Conservation (phyloP, 2,888 invertebrate genomes). For the Bhutanitis thaidina region DNA sequence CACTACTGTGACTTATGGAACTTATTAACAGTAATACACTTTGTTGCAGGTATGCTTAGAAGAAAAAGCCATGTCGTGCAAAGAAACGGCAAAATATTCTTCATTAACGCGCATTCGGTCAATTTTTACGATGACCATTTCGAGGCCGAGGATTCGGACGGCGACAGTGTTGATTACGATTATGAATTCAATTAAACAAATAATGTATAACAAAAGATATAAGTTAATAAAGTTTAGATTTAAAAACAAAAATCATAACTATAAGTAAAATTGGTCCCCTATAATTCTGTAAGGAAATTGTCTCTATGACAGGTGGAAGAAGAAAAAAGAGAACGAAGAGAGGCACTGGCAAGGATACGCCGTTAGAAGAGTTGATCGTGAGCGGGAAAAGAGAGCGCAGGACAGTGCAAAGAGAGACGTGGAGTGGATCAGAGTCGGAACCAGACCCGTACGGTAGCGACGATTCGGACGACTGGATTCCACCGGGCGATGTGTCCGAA, state of each 20-base stretch:
- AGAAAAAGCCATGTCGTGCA: conserved; percentile 35
- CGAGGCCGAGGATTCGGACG: conserved; percentile 59
- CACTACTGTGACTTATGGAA: too few relatives aligned
- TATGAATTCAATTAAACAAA: conserved; percentile 55
- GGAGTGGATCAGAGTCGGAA: conserved; percentile 48
- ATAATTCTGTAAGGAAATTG: conserved; percentile 23
- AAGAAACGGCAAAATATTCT: conserved; percentile 56
- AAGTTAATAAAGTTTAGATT: not conserved
- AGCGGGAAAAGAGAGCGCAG: conserved; percentile 51
- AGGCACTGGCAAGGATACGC: not conserved
- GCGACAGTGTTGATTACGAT: conserved; percentile 67
- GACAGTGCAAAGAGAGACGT: conserved; percentile 31
- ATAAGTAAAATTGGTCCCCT: not conserved
- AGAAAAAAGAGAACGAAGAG: conserved; percentile 19
- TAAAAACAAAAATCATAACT: not conserved
- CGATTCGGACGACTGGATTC: conserved; percentile 73
- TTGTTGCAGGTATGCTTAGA: conserved; percentile 48
- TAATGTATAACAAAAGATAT: not conserved
- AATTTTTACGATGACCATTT: conserved; percentile 64
- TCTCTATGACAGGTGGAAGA: conserved; percentile 28
- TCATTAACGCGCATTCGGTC: conserved; percentile 62
- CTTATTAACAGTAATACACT: too few relatives aligned
- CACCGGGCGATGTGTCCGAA: conserved; percentile 40
- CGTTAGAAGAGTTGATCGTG: conserved; percentile 15
- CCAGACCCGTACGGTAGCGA: conserved; percentile 73